Evolutionary conservation across 2,797 vertebrate species (phyloP).

Genomic region (Cirrhinus mrigala): DNA sequence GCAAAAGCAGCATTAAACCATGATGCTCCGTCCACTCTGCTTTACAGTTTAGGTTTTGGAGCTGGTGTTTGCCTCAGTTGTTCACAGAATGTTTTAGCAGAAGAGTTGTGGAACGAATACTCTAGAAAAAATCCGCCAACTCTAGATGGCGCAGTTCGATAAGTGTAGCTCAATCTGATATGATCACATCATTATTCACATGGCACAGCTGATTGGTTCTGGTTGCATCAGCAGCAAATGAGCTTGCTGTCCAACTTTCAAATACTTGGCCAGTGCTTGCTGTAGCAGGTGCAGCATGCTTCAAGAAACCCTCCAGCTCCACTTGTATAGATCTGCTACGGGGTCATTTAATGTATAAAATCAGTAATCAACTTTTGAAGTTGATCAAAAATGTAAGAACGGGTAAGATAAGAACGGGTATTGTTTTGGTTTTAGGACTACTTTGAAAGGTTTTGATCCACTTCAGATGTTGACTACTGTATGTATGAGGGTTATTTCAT

Average conservation of each 20-base stretch:
- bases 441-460: too few relatives aligned
- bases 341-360: not conserved
- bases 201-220: not conserved
- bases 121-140: too few relatives aligned
- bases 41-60: not conserved
- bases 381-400: too few relatives aligned
- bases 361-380: too few relatives aligned
- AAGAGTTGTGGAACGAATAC: not conserved
- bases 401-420: too few relatives aligned
- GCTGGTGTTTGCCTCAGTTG: not conserved
- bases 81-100: not conserved
- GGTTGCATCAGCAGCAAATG: not conserved
- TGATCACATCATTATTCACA: not conserved
- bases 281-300: not conserved
- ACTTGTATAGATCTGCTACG: not conserved
- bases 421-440: too few relatives aligned
- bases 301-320: not conserved
- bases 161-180: too few relatives aligned
- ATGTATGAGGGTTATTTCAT: not conserved
- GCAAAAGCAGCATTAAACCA: not conserved
- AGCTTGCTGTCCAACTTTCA: too few relatives aligned
- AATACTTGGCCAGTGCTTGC: too few relatives aligned
- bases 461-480: too few relatives aligned
- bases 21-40: not conserved
- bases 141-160: too few relatives aligned